Evolutionary conservation across 2,888 invertebrate genomes (phyloP), one percentile per base, ranked within the genome.

Genomic region (Amphipyra tragopoginis): DNA sequence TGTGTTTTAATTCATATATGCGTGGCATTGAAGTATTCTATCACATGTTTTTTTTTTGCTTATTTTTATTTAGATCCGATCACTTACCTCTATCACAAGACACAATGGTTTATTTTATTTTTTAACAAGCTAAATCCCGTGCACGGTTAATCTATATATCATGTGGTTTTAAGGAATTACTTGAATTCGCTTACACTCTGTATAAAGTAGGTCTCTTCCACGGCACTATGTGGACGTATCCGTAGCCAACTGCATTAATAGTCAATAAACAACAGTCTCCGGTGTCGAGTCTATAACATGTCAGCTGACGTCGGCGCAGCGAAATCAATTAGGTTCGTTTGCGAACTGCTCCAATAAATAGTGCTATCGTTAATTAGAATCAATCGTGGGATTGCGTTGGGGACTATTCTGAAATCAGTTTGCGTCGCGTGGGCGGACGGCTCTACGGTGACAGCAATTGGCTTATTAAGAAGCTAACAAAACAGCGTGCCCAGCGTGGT

Each of bases 341-440:
- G 93, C 90, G 86, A 91, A 88, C 89, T 88, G 90, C 86, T 90
- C 89, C 90, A 93, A 94, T 93, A 93, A 94, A 94, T 94, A 94
- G 87, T 89, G 88, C 86, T 94, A 93, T 94, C 93, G 90, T 91
- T 94, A 94, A 94, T 94, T 93, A 93, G 93, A 93, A 94, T 94
- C 94, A 93, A 93, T 93, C 92, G 92, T 88, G 86, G 90, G 91
- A 91, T 92, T 90, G 90, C 90, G 87, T 87, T 82, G 81, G 85
- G 87, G 87, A 87, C 89, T 88, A 88, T 89, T 89, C 90, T 89
- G 89, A 91, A 91, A 93, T 92, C 89, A 89, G 89, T 88, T 85
- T 82, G 82, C 81, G 80, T 57, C 61, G 65, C 76, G 91, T 91
- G 88, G 92, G 91, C 86, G 88, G 81, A 83, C 85, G 81, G 84